Evolutionary conservation across 2,113 vertebrate species (phyloP), one percentile per base, ranked within the genome.

Genomic region (Condylura cristata): DNA sequence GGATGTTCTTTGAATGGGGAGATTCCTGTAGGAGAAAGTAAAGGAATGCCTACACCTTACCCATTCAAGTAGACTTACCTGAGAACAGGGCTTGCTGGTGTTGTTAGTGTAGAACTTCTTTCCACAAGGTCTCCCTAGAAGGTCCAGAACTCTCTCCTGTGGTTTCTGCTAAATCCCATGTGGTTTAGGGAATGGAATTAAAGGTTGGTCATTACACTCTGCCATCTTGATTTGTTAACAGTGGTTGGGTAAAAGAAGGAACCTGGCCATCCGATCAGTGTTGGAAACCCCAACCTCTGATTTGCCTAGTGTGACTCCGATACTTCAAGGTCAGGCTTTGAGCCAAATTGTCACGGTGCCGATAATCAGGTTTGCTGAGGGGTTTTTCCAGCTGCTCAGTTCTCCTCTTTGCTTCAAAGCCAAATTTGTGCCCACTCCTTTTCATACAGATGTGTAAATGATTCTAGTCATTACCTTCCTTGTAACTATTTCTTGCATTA

Each of bases 1-100:
- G 76, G 68, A 91, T 37, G 32, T 61, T 72, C 70, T 89, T 95
- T 80, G 44, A 79, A 68, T 20, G 80, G 71, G 80, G 71, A 93
- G 56, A 78, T 78, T 14, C 41, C 48, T 65, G 5, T n/a, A 63
- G 58, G 58, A 66, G n/a, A 95, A 41, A 53, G 13, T 28, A 76
- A 1, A 24, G n/a, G 14, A 86, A 11, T 87, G 32, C 37, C 5
- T 12, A 58, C 79, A 44, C 18, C 20, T 78, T 51, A 18, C 56
- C 66, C n/a, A 28, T 74, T 84, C 39, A 83, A 71, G 30, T 80
- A 48, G 58, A 81, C 80, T 93, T 11, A 51, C n/a, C 78, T 90
- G 30, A 80, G 66, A 76, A 48, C 18, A 65, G 56, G 66, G 9
- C 30, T 75, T 81, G 37, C 24, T 24, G 34, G 30, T 91, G 6